Evolutionary conservation across 2,113 vertebrate genomes (phyloP).

Genomic region (Buteo buteo): DNA sequence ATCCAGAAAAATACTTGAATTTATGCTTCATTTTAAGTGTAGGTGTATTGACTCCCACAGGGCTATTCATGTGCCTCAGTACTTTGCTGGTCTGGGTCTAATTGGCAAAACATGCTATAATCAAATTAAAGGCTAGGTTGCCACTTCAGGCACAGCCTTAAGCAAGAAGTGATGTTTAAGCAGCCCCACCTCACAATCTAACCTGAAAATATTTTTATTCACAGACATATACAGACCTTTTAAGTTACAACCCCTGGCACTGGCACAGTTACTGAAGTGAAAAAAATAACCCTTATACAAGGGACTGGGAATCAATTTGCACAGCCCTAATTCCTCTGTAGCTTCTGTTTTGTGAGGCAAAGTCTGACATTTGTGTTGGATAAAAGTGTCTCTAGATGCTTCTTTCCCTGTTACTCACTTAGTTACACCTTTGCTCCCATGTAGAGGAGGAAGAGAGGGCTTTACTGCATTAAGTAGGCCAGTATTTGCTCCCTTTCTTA

Average conservation of each 20-base stretch:
- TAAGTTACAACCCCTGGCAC: not conserved
- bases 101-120: not conserved
- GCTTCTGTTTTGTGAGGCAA: not conserved
- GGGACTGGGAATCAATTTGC: not conserved
- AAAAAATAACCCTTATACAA: not conserved
- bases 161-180: not conserved
- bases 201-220: not conserved
- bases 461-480: not conserved
- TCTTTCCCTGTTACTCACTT: not conserved
- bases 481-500: not conserved
- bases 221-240: not conserved
- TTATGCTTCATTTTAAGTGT: not conserved
- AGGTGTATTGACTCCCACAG: not conserved
- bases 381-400: not conserved
- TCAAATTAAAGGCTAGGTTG: not conserved
- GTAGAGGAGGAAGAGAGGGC: not conserved
- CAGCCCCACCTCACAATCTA: not conserved
- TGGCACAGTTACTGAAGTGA: not conserved
- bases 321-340: not conserved
- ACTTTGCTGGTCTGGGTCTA: not conserved
- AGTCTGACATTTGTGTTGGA: not conserved
- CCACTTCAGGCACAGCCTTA: not conserved
- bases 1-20: not conserved
- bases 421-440: not conserved
- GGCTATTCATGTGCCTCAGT: not conserved